phyloP scores from a whole-genome alignment of 1,140 invertebrate species.

The Euura lappo region DNA sequence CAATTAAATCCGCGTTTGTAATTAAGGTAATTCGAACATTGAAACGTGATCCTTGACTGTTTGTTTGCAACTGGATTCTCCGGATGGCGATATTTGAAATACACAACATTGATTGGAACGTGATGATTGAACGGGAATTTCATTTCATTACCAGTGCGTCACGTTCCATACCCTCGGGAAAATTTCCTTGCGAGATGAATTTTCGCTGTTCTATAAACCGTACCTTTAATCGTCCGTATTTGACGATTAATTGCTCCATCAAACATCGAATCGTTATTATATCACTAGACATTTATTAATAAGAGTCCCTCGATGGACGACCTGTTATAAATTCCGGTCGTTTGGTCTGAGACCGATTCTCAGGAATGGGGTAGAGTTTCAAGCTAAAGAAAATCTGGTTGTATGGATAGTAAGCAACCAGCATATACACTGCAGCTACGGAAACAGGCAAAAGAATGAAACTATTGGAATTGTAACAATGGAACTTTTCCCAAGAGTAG shows the following conservation, averaged over 20 bases:
- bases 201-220: too few species aligned
- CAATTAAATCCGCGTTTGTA: not conserved
- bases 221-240: too few species aligned
- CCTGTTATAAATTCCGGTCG: too few species aligned
- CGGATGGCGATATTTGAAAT: not conserved
- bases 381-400: not conserved
- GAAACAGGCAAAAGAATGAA: not conserved
- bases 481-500: conserved; percentile 4
- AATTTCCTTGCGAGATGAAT: too few species aligned
- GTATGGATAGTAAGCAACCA: not conserved
- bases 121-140: not conserved
- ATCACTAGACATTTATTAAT: not conserved
- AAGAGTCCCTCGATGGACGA: too few species aligned
- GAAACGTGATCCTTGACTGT: not conserved
- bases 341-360: too few species aligned
- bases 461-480: conserved; percentile 1
- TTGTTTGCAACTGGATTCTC: not conserved
- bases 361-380: not conserved
- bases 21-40: conserved; percentile 2
- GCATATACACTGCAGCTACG: not conserved
- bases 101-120: not conserved
- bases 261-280: not conserved
- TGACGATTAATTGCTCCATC: too few species aligned
- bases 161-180: not conserved
- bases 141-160: not conserved